phyloP scores from a whole-genome alignment of 2,113 vertebrate species.

The Cisticola juncidis region DNA sequence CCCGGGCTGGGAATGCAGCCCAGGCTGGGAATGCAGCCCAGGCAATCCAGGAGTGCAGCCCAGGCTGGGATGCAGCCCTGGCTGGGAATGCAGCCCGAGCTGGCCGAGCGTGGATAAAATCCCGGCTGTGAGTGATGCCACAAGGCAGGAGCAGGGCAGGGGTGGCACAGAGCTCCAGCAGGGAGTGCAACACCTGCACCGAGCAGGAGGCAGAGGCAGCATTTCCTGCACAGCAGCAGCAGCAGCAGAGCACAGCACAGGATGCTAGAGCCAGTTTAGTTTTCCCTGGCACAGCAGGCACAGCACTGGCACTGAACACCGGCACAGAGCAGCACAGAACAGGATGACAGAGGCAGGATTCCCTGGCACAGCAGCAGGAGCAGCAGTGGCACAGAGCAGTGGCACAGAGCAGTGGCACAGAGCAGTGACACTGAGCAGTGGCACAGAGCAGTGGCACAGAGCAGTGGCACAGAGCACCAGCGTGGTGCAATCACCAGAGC shows the following conservation, averaged over 20 bases:
- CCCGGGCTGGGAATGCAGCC: background rate
- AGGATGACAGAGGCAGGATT: background rate
- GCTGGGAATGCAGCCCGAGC: background rate
- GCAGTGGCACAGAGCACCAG: background rate
- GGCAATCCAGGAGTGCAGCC: background rate
- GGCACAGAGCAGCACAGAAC: background rate
- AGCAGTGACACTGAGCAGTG: background rate
- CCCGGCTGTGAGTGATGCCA: background rate
- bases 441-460: background rate
- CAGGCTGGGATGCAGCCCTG: too few species aligned
- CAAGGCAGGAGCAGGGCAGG: fast-evolving
- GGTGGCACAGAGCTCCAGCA: background rate
- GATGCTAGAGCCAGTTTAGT: too few species aligned
- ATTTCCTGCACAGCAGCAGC: too few species aligned
- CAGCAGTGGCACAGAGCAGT: background rate
- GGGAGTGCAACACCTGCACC: background rate
- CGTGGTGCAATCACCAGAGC: background rate
- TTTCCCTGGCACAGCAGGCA: too few species aligned
- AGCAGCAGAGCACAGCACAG: too few species aligned
- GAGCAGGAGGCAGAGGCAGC: background rate
- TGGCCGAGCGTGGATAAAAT: background rate
- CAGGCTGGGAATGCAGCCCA: too few species aligned
- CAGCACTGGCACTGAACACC: too few species aligned
- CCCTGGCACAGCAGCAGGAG: too few species aligned
- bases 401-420: background rate